Base-by-base conservation (phyloP, 2,888 invertebrate genomes). In the Eueremaeus valkanovi region DNA sequence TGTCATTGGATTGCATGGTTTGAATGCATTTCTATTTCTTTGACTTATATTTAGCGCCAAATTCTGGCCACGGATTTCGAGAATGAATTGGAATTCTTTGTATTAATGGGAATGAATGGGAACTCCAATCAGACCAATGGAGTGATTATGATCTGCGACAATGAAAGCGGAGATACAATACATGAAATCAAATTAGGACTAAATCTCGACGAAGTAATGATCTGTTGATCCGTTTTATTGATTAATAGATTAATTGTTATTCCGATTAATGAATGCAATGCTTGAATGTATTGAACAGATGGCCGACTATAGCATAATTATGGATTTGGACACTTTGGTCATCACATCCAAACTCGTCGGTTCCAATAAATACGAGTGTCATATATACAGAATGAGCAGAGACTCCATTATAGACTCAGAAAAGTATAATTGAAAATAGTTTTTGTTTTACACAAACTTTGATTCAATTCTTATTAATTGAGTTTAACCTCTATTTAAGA, bases 311-410 rank as follows among this genome's bases (percentile, higher is more conserved):
- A 73, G 51, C 6, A n/a, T 76, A 11, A 49, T 63, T 1, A 73
- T 76, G 76, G 76, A 76, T 42, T 45, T 76, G 40, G 76, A 76
- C 13, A 76, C 73, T 16, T 42, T 76, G 1, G 33, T 76, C 16
- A 40, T 76, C 16, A n/a, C 73, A 9, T 36, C n/a, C 29, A 75
- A 70, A 51, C 29, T 42, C 24, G 18, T 63, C 13, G 33, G 51
- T 16, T 13, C 31, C 63, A 63, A 63, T 51, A 45, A 51, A 29
- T 75, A 29, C 16, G 70, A 70, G 18, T 75, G 75, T 55, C 29
- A 49, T 58, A 21, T 75, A 3, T 75, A 68, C n/a, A 21, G 75
- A 29, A 31, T 75, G 63, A 63, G 31, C 3, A 63, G 63, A 63
- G 63, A 63, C 31, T 18, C 3, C 27, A 11, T 31, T 33, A 63